Evolutionary conservation across 2,888 invertebrate species (phyloP), one percentile per base, ranked within the genome.

Genomic region (Anagyrus pseudococci): DNA sequence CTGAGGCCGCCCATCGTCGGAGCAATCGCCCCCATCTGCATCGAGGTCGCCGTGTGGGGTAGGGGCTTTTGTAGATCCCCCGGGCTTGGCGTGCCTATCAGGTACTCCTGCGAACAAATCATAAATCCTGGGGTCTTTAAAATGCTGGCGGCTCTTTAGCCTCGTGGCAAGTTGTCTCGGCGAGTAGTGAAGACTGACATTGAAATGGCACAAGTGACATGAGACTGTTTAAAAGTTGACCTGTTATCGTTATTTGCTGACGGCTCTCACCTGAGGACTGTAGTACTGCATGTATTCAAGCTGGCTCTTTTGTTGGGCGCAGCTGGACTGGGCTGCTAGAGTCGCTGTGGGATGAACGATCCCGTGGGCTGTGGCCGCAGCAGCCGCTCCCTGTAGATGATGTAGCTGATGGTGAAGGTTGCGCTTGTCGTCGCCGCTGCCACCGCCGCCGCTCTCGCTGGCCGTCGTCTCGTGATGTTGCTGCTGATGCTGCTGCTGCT

Each of bases 221-320:
- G 10, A 29, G 29, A 10, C 29, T 10, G 10, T 10, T 10, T 29
- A 29, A 29, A 10, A n/a, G n/a, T n/a, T n/a, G n/a, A n/a, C n/a
- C n/a, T n/a, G n/a, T n/a, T n/a, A n/a, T n/a, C n/a, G n/a, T n/a
- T n/a, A n/a, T n/a, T n/a, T n/a, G n/a, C n/a, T n/a, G n/a, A n/a
- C n/a, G n/a, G n/a, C n/a, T n/a, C 66, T 8, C 54, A 80, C 80
- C 79, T 81, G 80, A 52, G 79, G 76, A 62, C 76, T 75, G 67
- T 80, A 80, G 69, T 80, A 81, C 68, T 78, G 79, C 78, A 81
- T 80, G 65, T 81, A 80, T 57, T 81, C 81, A 50, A 80, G 69
- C 59, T 81, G 81, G 49, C 74, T 78, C 71, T 81, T 81, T 58
- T 81, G 81, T 59, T 81, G 80, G 19, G 81, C 77, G 64, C 80